phyloP scores from a whole-genome alignment of 2,888 invertebrate species.

The Pseudanteris insignis region DNA sequence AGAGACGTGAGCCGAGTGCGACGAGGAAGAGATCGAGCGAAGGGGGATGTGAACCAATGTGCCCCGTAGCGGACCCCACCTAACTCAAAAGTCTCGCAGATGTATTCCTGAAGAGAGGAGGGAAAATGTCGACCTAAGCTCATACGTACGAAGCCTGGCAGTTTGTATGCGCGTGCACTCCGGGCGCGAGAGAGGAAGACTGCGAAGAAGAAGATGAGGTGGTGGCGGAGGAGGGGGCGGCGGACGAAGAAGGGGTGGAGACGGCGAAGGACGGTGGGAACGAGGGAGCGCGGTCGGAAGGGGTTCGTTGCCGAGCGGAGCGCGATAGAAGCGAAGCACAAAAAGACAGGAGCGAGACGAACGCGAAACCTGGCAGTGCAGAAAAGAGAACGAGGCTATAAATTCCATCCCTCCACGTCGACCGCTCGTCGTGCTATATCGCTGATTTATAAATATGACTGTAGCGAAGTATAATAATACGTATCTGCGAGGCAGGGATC shows the following conservation, averaged over 20 bases:
- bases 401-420: slow-evolving; percentile 64
- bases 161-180: slow-evolving; percentile 60
- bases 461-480: slow-evolving; percentile 67
- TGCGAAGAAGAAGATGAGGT: too few species aligned
- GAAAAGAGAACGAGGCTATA: slow-evolving; percentile 65
- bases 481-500: slow-evolving; percentile 52
- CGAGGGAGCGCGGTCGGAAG: slow-evolving; percentile 42
- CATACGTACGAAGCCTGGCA: slow-evolving; percentile 64
- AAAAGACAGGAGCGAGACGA: slow-evolving; percentile 52
- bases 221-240: too few species aligned
- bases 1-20: slow-evolving; percentile 36
- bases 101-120: slow-evolving; percentile 65
- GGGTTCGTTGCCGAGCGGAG: too few species aligned
- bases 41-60: slow-evolving; percentile 31
- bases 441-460: slow-evolving; percentile 69
- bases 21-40: slow-evolving; percentile 33
- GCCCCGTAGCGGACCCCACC: slow-evolving; percentile 48
- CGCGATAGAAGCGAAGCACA: slow-evolving; percentile 45
- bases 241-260: slow-evolving; percentile 43
- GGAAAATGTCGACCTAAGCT: slow-evolving; percentile 68
- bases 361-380: slow-evolving; percentile 66
- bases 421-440: slow-evolving; percentile 65
- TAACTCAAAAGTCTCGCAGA: slow-evolving; percentile 66
- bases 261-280: too few species aligned
- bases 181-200: slow-evolving; percentile 44